phyloP scores from a whole-genome alignment of 2,797 vertebrate species.

The Anas georgica region DNA sequence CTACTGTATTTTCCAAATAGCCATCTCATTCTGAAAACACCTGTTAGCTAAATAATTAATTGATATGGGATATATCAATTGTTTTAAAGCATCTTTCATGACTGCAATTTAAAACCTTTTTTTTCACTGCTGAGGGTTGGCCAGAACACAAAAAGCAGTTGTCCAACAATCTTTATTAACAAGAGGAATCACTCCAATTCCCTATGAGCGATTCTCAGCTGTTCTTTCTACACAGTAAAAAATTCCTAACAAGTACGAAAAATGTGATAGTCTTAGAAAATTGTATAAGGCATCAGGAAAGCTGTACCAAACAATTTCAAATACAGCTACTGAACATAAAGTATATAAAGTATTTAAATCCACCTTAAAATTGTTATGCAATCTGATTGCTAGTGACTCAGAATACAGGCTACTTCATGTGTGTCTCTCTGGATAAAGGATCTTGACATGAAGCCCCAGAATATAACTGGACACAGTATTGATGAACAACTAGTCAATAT shows the following conservation, averaged over 20 bases:
- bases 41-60: not conserved
- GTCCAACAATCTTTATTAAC: not conserved
- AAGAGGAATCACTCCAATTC: not conserved
- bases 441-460: not conserved
- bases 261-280: not conserved
- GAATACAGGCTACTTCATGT: not conserved
- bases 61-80: not conserved
- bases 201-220: not conserved
- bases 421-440: not conserved
- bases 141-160: not conserved
- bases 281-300: not conserved
- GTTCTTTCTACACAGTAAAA: not conserved
- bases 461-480: not conserved
- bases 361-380: not conserved
- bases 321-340: rapidly evolving
- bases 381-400: not conserved
- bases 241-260: not conserved
- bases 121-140: not conserved
- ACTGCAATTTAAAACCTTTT: not conserved
- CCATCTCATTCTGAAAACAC: not conserved
- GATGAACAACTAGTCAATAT: not conserved
- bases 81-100: not conserved
- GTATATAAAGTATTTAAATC: not conserved
- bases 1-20: not conserved
- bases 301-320: not conserved